Percentiles rank a stretch among this genome's conserved stretches.
Evolutionary conservation across 1,140 invertebrate species (phyloP).

Genomic region (Thaumetopoea pityocampa): DNA sequence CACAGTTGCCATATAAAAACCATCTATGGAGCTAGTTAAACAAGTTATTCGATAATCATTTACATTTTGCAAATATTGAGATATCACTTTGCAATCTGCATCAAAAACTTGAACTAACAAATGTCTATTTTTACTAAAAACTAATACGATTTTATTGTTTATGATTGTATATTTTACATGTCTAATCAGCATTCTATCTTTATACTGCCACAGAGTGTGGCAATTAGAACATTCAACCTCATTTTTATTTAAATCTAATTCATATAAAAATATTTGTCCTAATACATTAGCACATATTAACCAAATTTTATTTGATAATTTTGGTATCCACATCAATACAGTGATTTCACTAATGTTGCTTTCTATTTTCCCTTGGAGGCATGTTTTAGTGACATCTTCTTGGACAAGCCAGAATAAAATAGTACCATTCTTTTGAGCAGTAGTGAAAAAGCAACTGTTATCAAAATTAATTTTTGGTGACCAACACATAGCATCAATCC

Average conservation of each 20-base stretch:
- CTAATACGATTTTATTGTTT: slow-evolving; percentile 34
- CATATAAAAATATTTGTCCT: slow-evolving; percentile 35
- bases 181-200: slow-evolving; percentile 46
- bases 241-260: slow-evolving; percentile 30
- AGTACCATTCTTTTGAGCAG: slow-evolving; percentile 47
- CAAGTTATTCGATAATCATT: slow-evolving; percentile 52
- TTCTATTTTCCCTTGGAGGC: slow-evolving; percentile 25
- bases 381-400: slow-evolving; percentile 11
- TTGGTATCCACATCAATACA: slow-evolving; percentile 37
- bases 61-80: slow-evolving; percentile 36
- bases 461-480: slow-evolving; percentile 28
- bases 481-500: slow-evolving; percentile 44
- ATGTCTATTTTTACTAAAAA: slow-evolving; percentile 54
- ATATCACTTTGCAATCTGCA: slow-evolving; percentile 32
- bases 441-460: slow-evolving; percentile 42
- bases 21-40: slow-evolving; percentile 25
- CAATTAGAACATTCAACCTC: slow-evolving; percentile 21
- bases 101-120: slow-evolving; percentile 45
- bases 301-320: slow-evolving; percentile 23
- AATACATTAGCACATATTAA: slow-evolving; percentile 33
- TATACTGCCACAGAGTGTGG: slow-evolving; percentile 36
- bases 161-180: slow-evolving; percentile 26
- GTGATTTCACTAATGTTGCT: slow-evolving; percentile 26
- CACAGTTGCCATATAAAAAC: slow-evolving; percentile 36
- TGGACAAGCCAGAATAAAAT: slow-evolving; percentile 42